These are phyloP conservation scores for Anthrax anthrax DNA, from an alignment of 2,888 invertebrate genomes.

Conservation along the genomic window DNA sequence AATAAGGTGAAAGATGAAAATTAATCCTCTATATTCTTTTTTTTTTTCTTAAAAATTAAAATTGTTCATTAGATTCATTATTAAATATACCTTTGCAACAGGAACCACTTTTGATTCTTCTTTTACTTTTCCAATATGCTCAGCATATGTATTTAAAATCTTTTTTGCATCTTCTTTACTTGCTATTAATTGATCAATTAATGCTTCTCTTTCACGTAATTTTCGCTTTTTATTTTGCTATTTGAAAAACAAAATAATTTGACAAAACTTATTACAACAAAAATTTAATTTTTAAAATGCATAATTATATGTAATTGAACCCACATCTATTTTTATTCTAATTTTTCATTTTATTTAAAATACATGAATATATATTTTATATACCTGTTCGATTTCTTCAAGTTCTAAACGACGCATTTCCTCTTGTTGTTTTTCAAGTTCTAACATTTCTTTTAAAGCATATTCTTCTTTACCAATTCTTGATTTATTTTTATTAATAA, in stretches of 20 bases:
- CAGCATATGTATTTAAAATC: conserved; percentile 69
- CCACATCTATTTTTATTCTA: too few species aligned
- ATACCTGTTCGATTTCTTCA: conserved; percentile 37
- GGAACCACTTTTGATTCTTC: conserved; percentile 39
- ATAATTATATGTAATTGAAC: too few species aligned
- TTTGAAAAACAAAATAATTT: too few species aligned
- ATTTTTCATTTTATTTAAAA: too few species aligned
- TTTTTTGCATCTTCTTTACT: conserved; percentile 80
- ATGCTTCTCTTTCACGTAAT: conserved; percentile 72
- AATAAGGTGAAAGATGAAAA: background rate
- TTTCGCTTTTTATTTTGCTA: conserved; percentile 65
- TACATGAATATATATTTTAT: too few species aligned
- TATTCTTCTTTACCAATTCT: conserved; percentile 66
- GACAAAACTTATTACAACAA: too few species aligned
- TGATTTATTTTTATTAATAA: conserved; percentile 65
- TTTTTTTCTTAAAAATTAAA: too few species aligned
- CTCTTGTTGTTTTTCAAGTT: conserved; percentile 65
- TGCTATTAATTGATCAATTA: conserved; percentile 92
- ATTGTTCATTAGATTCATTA: background rate
- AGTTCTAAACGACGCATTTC: conserved; percentile 58
- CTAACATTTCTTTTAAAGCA: conserved; percentile 71
- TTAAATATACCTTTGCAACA: conserved; percentile 22
- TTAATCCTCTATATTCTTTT: too few species aligned
- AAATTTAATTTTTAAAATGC: too few species aligned
- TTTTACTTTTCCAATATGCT: conserved; percentile 50